phyloP scores from a whole-genome alignment of 2,888 invertebrate genomes.

The Geotrupes spiniger region DNA sequence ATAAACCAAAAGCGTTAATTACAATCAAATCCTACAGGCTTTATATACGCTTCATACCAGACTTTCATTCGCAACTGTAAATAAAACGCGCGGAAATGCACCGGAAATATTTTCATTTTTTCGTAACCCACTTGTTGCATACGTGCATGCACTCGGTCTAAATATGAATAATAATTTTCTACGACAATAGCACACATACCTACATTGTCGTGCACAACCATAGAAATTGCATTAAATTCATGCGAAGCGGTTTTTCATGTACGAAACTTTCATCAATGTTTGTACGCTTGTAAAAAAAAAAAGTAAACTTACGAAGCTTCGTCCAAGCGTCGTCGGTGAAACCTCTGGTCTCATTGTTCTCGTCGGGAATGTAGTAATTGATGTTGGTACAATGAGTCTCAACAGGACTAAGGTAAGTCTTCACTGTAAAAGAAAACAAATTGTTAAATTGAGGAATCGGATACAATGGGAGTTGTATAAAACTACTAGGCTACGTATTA shows the following conservation, averaged over 20 bases:
- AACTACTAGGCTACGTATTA: too few relatives aligned
- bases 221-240: neutral
- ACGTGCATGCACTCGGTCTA: neutral
- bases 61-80: neutral
- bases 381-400: conserved; percentile 94
- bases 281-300: neutral
- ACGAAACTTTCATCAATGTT: too few relatives aligned
- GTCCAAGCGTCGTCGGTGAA: conserved; percentile 83
- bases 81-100: neutral
- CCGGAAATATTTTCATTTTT: neutral
- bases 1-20: too few relatives aligned
- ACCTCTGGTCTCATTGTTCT: conserved; percentile 76
- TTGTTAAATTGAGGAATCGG: too few relatives aligned
- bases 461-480: too few relatives aligned
- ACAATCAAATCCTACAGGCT: too few relatives aligned
- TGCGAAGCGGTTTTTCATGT: neutral
- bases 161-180: conserved; percentile 5
- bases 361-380: conserved; percentile 90
- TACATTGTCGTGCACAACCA: too few relatives aligned
- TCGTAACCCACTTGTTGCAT: neutral
- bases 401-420: conserved; percentile 85
- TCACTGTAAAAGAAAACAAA: conserved; percentile 61
- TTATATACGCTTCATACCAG: too few relatives aligned
- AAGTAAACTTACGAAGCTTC: conserved; percentile 71
- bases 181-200: conserved; percentile 1